Base-by-base conservation (phyloP, 2,797 vertebrate genomes). In the Numenius phaeopus region DNA sequence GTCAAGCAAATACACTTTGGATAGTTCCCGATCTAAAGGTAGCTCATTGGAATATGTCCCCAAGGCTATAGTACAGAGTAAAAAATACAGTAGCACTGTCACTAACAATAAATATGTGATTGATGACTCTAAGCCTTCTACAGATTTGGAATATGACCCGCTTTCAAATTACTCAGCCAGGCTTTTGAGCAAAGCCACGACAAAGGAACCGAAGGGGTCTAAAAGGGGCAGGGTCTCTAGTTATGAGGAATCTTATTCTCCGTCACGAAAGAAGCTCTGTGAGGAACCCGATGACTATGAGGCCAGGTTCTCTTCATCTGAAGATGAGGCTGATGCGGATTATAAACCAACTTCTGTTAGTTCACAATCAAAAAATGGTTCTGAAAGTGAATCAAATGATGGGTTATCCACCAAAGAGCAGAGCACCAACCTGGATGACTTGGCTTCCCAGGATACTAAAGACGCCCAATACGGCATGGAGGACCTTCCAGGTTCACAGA, bases 141-240 rank as follows among this genome's bases (percentile, higher is more conserved):
- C 99, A 0, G 99, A 99, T 94, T 98, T 99, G 98, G 99, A 99
- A 79, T 99, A 99, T 0, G 99, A 99, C 87, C 99, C 99, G 0
- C 98, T 99, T n/a, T 99, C 99, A 22, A 99, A 99, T 97, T 99
- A 99, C 89, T 98, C 99, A 0, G 99, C 99, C 50, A 98, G 99
- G 77, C 99, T 99, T 2, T 89, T 98, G 52, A 96, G 85, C 78
- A 99, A 99, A 94, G 98, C 90, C 70, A 88, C 93, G 4, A 21
- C 59, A 37, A 98, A 97, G 87, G 98, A 98, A 1, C 89, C 97
- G 23, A 96, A 93, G 55, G 95, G 94, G 5, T 82, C 97, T 47
- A 98, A 98, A 81, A 97, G 98, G 47, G 95, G 94, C 5, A 94
- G 98, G 66, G 91, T 34, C 3, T n/a, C 79, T 23, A 91, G 92